Evolutionary conservation across 2,888 invertebrate genomes (phyloP).

Genomic region (Drosophila longiperda): DNA sequence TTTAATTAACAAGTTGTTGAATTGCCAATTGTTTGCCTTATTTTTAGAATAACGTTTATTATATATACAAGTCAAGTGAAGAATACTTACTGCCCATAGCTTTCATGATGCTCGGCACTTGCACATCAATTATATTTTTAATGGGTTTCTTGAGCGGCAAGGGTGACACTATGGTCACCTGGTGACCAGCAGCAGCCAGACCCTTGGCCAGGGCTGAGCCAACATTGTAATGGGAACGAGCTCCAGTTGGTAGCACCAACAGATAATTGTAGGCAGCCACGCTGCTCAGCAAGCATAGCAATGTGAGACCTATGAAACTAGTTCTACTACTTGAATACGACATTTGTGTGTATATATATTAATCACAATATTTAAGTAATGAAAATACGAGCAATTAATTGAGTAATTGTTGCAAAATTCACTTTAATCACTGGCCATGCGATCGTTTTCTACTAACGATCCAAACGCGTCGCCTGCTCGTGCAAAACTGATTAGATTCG

Average conservation of each 20-base stretch:
- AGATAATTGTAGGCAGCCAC: conserved; percentile 70
- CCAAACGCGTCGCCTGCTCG: conserved; percentile 13
- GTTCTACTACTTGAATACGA: conserved; percentile 35
- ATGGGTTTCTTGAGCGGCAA: conserved; percentile 76
- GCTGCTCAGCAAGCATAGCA: conserved; percentile 54
- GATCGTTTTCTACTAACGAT: not conserved
- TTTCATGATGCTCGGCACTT: conserved; percentile 31
- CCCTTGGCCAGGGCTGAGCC: conserved; percentile 82
- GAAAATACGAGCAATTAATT: not conserved
- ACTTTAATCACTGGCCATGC: not conserved
- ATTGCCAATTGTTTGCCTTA: not conserved
- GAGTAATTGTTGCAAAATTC: not conserved
- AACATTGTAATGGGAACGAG: conserved; percentile 80
- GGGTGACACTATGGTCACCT: conserved; percentile 82
- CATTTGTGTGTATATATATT: conserved; percentile 35
- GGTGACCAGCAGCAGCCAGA: conserved; percentile 83
- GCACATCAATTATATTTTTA: conserved; percentile 75
- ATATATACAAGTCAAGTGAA: not conserved
- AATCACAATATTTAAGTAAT: conserved; percentile 3
- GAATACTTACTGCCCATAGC: conserved; percentile 57
- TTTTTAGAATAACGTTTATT: not conserved
- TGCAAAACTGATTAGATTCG: conserved; percentile 34
- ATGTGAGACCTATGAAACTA: conserved; percentile 38
- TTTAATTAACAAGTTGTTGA: not conserved
- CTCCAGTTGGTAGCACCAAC: conserved; percentile 65